These are phyloP conservation scores for Drosophila insularis DNA, from an alignment of 1,140 invertebrate genomes.

Conservation along the genomic window DNA sequence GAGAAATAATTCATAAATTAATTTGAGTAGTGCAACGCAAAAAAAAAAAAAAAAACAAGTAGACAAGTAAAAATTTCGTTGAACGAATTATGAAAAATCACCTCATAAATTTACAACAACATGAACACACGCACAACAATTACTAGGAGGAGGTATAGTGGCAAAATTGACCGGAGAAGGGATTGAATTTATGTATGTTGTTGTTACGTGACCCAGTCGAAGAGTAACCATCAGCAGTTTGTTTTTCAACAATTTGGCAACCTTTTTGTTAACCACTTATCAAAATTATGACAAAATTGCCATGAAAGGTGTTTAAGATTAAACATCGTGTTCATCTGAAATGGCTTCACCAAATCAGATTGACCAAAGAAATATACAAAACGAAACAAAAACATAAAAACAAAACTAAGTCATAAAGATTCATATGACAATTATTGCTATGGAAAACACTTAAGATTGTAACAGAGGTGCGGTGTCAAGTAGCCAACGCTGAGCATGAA, in stretches of 20 bases:
- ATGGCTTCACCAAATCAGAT: too few species aligned
- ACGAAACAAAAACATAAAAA: too few species aligned
- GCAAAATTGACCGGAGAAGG: constrained; percentile 1
- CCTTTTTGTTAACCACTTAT: constrained; percentile 79
- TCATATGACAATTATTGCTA: too few species aligned
- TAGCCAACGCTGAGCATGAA: too few species aligned
- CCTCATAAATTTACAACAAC: constrained; percentile 74
- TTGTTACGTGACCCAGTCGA: constrained; percentile 64
- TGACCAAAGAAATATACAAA: too few species aligned
- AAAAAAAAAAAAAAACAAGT: constrained; percentile 5
- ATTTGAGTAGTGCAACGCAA: constrained; percentile 57
- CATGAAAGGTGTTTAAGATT: constrained; percentile 15
- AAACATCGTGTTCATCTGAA: too few species aligned
- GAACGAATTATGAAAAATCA: constrained; percentile 73
- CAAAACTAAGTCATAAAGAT: too few species aligned
- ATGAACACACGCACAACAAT: too few species aligned
- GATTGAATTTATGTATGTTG: constrained; percentile 18
- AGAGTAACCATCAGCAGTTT: constrained; percentile 57
- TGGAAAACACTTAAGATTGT: too few species aligned
- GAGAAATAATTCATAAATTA: too few species aligned
- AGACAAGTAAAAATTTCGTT: constrained; percentile 38
- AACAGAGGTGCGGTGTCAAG: too few species aligned
- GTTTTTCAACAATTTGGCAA: constrained; percentile 78
- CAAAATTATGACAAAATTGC: constrained; percentile 79
- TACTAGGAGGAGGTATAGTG: too few species aligned